phyloP scores from a whole-genome alignment of 2,888 invertebrate genomes.

The Drosophila meridionalis region DNA sequence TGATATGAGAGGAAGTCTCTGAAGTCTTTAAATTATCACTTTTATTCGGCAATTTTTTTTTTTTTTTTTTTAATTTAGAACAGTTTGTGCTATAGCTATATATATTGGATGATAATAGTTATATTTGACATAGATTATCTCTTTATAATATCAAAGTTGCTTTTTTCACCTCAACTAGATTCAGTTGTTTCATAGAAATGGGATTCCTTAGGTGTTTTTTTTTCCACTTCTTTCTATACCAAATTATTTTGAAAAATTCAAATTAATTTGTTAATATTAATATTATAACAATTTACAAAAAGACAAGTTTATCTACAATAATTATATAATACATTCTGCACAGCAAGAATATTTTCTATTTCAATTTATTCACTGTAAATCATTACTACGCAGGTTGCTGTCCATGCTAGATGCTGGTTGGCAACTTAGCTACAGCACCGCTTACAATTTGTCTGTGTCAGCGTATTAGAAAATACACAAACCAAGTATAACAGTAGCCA shows the following conservation, averaged over 20 bases:
- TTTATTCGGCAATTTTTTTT: too few species aligned
- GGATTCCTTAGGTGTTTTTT: too few species aligned
- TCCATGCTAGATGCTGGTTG: neutral
- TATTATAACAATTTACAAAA: neutral
- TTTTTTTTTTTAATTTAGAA: neutral
- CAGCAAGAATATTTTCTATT: neutral
- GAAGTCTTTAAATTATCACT: neutral
- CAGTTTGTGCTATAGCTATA: neutral
- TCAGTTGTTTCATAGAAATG: neutral
- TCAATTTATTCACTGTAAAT: neutral
- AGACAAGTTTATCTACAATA: neutral
- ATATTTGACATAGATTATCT: too few species aligned
- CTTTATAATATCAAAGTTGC: neutral
- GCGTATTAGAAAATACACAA: neutral
- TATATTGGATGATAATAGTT: neutral
- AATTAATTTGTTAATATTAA: neutral
- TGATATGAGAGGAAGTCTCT: neutral
- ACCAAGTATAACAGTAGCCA: neutral
- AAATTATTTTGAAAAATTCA: too few species aligned
- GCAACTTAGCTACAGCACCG: neutral
- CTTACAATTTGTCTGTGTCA: neutral
- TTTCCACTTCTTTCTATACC: too few species aligned
- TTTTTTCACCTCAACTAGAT: neutral
- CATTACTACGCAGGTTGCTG: neutral
- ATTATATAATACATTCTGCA: neutral